Evolutionary conservation across 2,113 vertebrate genomes (phyloP), one percentile per base, ranked within the genome.

Genomic region (Pteropus alecto): DNA sequence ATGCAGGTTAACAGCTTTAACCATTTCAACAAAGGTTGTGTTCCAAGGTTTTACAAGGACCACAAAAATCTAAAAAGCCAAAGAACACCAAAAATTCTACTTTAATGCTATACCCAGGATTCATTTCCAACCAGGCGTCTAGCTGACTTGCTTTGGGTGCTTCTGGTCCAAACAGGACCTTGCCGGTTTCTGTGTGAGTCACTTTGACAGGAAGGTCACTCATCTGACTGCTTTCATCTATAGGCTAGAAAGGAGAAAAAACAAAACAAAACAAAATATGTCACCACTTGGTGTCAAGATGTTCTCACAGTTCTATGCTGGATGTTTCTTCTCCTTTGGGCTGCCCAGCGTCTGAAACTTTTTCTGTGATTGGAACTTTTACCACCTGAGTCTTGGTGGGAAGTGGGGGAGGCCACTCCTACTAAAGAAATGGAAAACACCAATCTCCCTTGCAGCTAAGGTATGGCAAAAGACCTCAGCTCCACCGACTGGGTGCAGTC

Each of bases 41-140:
- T 48, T 26, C 85, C 2, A 65, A 70, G 48, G 70, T 56, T 83
- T 61, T 58, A 65, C 12, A 58, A 89, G n/a, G 65, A 51, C 3
- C 12, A 67, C 85, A n/a, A 61, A 79, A 56, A 38, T 19, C 70
- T 38, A 35, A 71, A 78, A 82, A 61, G 60, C 35, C 30, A 35
- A 79, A 65, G 28, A 82, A 43, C 10, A 61, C 16, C n/a, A 48
- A 10, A 35, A 54, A 28, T 9, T 30, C 0, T 28, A 1, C 18
- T 7, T 61, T 83, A 71, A 33, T 30, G 90, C 81, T 99, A 97
- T 97, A 99, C 99, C 99, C 99, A 30, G 99, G 99, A 90, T 99
- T 99, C 99, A 99, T 99, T 98, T 99, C 99, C 19, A 99, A 98
- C 99, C 99, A 99, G 76, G 99, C 99, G 93, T 99, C 99, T 97